A percentile compares a stretch with the other conserved stretches of the same genome.
These are phyloP conservation scores for Ricordea florida DNA, from an alignment of 92 coral and sea anemone genomes.

Conservation along the genomic window DNA sequence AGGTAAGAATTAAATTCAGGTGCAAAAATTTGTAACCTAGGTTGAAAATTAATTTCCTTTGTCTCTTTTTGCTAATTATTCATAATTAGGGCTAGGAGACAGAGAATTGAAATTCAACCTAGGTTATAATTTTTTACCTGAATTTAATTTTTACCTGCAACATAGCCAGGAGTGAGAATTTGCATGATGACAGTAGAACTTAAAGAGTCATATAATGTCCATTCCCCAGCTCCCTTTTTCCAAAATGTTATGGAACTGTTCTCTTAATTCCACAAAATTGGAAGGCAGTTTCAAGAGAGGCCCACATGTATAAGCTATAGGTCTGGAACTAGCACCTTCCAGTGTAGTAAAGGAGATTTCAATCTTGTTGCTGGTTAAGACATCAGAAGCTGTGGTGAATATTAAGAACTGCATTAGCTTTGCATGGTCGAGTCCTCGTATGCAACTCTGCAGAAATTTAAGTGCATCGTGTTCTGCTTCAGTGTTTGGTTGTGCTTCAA, in stretches of 20 bases:
- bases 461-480: constrained; percentile 67
- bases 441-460: constrained; percentile 54
- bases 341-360: constrained; percentile 22
- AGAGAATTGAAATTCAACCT: too few species aligned
- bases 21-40: too few species aligned
- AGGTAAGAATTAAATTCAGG: too few species aligned
- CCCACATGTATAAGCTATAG: constrained; percentile 58
- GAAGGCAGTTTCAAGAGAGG: constrained; percentile 58
- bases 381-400: constrained; percentile 54
- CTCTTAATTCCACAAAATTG: constrained; percentile 45
- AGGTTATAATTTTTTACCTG: too few species aligned
- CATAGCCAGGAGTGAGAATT: too few species aligned
- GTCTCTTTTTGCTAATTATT: too few species aligned
- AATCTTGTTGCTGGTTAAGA: constrained; percentile 11
- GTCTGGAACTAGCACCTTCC: constrained; percentile 24
- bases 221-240: constrained; percentile 26
- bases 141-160: too few species aligned
- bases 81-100: too few species aligned
- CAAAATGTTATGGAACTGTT: constrained; percentile 42
- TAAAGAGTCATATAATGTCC: constrained; percentile 4
- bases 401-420: too few species aligned
- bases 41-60: too few species aligned
- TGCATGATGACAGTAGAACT: too few species aligned
- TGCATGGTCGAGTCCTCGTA: constrained; percentile 49
- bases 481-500: constrained; percentile 40